Evolutionary conservation across 2,888 invertebrate genomes (phyloP), one percentile per base, ranked within the genome.

Genomic region (Drosophila colorata): DNA sequence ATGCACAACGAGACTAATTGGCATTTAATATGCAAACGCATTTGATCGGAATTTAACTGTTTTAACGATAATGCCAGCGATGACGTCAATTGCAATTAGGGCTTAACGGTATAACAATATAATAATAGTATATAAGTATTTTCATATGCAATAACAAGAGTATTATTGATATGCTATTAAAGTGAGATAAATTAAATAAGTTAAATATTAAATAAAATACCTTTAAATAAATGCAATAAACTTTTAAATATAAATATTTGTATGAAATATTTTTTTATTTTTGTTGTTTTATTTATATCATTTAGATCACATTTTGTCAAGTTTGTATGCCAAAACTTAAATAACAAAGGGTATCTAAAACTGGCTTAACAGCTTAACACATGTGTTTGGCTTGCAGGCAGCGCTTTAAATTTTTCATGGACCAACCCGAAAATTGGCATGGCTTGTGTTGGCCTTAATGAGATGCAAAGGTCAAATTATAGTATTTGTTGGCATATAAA

Each of bases 71-170:
- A 55, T 31, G 11, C 23, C 9, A 33, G 8, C 23, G 13, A 33
- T 74, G 49, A 74, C 49, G 49, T 73, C 74, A 49, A 57, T 38
- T 23, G 31, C 4, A 37, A 18, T 38, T 13, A n/a, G 13, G n/a
- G 13, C 9, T 0, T 8, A 41, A 11, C 6, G 6, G 7, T 11
- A 31, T 9, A 14, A 6, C 16, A 5, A 9, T 9, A 31, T 9
- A 18, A 5, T 25, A n/a, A n/a, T n/a, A n/a, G n/a, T n/a, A n/a
- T n/a, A n/a, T n/a, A 0, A 20, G 13, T 33, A 28, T n/a, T 28
- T 28, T 38, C 16, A 37, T 20, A 9, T n/a, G 38, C 20, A 18
- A 16, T 25, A 8, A 2, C 20, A 18, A 16, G 18, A 8, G 1
- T 8, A 58, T 44, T n/a, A 20, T 46, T 31, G 13, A 16, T 4